Conservation (phyloP, 2,888 invertebrate species). For the Hyles lineata region DNA sequence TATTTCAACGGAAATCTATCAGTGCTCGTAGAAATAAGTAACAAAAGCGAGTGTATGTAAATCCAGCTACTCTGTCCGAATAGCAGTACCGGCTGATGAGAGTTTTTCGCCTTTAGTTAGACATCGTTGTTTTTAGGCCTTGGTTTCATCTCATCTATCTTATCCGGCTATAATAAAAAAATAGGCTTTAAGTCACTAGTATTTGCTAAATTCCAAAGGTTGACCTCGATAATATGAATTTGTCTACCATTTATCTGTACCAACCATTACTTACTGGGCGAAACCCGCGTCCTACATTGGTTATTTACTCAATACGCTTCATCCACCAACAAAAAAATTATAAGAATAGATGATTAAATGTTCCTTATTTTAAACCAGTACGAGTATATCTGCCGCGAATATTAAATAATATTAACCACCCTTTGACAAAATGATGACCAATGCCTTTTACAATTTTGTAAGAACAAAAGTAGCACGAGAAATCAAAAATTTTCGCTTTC, state of each 20-base stretch:
- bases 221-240: not conserved
- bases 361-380: no score
- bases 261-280: not conserved
- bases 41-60: not conserved
- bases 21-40: not conserved
- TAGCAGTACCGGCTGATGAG: not conserved
- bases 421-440: no score
- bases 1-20: not conserved
- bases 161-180: slow-evolving; percentile 2
- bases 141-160: not conserved
- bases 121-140: slow-evolving; percentile 7
- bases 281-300: no score
- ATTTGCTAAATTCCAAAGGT: not conserved
- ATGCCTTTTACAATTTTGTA: no score
- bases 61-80: not conserved
- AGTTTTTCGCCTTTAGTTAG: not conserved
- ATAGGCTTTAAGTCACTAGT: not conserved
- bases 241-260: not conserved
- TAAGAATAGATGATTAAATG: no score
- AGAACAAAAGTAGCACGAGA: no score
- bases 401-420: no score
- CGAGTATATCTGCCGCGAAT: no score
- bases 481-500: no score
- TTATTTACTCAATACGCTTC: no score
- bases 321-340: no score